phyloP scores from a whole-genome alignment of 2,113 vertebrate species.

The Pholis gunnellus region DNA sequence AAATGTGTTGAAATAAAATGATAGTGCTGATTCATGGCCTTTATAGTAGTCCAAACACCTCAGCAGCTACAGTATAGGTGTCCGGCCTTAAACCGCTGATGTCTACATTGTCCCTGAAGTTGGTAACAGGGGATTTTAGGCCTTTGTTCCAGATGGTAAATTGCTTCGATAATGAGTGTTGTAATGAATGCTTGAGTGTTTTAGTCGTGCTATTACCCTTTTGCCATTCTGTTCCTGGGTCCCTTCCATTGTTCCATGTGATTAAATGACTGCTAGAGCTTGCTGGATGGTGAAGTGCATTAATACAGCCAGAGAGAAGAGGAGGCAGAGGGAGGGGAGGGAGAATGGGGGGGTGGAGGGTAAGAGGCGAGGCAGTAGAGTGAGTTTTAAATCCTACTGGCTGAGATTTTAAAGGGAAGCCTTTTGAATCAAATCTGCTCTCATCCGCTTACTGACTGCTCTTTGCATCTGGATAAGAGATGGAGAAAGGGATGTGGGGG shows the following conservation, averaged over 20 bases:
- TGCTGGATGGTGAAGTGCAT: constrained; percentile 66
- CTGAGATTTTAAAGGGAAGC: constrained; percentile 84
- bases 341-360: not conserved
- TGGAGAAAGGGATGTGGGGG: constrained; percentile 49
- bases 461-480: constrained; percentile 86
- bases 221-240: constrained; percentile 62
- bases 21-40: not conserved
- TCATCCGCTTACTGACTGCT: constrained; percentile 88
- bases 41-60: constrained; percentile 3
- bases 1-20: constrained; percentile 10
- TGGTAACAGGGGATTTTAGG: constrained; percentile 51
- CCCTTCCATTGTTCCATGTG: constrained; percentile 71
- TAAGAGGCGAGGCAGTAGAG: constrained; percentile 65
- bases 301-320: constrained; percentile 57
- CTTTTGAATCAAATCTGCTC: constrained; percentile 86
- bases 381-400: constrained; percentile 82
- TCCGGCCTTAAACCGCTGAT: constrained; percentile 21
- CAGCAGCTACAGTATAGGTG: constrained; percentile 2
- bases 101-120: constrained; percentile 27
- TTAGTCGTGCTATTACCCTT: constrained; percentile 63
- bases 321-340: not conserved
- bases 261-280: constrained; percentile 72
- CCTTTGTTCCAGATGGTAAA: constrained; percentile 62
- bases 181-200: constrained; percentile 59
- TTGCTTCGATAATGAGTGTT: constrained; percentile 50